Base-by-base conservation (phyloP, 2,113 vertebrate genomes). In the Eurystomus gularis region DNA sequence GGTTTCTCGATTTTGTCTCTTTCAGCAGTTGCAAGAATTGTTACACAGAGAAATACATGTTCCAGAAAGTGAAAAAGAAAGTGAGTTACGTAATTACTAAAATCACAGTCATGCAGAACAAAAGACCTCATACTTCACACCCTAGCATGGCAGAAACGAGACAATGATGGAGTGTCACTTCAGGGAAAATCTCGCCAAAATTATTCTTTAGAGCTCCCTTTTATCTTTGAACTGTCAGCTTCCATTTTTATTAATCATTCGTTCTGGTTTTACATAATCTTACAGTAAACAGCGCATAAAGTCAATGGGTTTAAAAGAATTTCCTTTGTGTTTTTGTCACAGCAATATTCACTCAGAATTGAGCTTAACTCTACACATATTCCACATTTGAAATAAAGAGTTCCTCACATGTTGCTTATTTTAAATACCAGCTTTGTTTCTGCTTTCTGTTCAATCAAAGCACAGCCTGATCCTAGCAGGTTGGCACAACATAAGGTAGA, bases 21-120 rank as follows among this genome's bases (percentile, higher is more conserved):
- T 82, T 79, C 57, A 79, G 2, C 7, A n/a, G 13, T 19, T 82
- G 26, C 33, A 52, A 66, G 33, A 48, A 39, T 24, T 55, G 13
- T 48, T 39, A 71, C 35, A 55, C 12, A 21, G 20, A 54, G 37
- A 75, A 91, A 89, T 35, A 35, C 19, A 13, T 4, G 25, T 5
- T 60, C 26, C 10, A 72, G 86, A 71, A 49, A 71, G 52, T 29
- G 75, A 82, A 70, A 17, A 14, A 40, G 86, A 61, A 68, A 72
- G 15, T 6, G 7, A 20, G 44, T 46, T 52, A 61, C 15, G 40
- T 91, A 76, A 91, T 87, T 71, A 33, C 31, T 64, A 64, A 91
- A 94, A 82, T 90, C 73, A 90, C 84, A 89, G 85, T 72, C 33
- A 61, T 8, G 26, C 29, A 57, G 85, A 95, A 90, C 78, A 95